These are phyloP conservation scores for Phylloscopus trochiloides DNA, from an alignment of 2,113 vertebrate species.

Conservation along the genomic window DNA sequence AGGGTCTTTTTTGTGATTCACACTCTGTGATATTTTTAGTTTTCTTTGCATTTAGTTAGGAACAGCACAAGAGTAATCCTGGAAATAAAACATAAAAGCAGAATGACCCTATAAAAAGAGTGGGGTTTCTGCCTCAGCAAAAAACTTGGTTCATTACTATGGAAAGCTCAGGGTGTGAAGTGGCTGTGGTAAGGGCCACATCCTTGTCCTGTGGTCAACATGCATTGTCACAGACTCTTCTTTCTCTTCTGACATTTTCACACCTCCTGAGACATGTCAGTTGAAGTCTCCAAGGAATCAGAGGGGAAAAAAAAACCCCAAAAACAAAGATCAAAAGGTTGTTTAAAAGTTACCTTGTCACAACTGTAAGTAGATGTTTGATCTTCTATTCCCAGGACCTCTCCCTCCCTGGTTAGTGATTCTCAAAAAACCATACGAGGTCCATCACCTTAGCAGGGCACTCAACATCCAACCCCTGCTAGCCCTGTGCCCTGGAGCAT, in stretches of 20 bases:
- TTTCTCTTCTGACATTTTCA: neutral
- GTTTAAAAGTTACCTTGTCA: neutral
- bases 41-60: conserved; percentile 6
- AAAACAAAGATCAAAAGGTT: neutral
- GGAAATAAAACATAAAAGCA: neutral
- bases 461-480: neutral
- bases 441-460: neutral
- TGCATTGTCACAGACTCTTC: neutral
- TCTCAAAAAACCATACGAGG: neutral
- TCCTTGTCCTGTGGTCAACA: neutral
- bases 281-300: neutral
- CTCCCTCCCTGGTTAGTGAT: neutral
- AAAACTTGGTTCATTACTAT: neutral
- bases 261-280: neutral
- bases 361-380: neutral
- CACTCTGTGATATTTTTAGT: neutral
- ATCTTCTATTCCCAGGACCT: neutral
- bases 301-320: neutral
- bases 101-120: neutral
- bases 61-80: neutral
- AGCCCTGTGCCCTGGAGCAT: neutral
- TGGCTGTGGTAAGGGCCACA: neutral
- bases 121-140: neutral
- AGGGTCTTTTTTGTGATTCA: neutral
- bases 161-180: neutral